These are phyloP conservation scores for Neoniphon sammara DNA, from an alignment of 2,797 vertebrate species.

Conservation along the genomic window DNA sequence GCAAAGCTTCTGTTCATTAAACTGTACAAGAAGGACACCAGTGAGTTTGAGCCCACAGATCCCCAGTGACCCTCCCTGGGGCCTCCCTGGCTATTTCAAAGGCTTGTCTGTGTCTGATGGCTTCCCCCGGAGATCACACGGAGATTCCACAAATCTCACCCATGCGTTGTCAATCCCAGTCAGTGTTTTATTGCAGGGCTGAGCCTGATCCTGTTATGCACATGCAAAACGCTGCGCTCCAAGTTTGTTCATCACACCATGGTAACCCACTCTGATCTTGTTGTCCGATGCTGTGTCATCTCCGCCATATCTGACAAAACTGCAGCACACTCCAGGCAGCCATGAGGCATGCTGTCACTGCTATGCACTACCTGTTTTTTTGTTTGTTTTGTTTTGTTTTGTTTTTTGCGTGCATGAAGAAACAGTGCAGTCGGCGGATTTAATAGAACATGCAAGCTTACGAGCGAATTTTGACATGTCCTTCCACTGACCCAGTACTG, in stretches of 20 bases:
- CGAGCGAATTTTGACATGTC: constrained; percentile 33
- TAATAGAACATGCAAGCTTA: constrained; percentile 12
- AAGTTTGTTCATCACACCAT: constrained; percentile 45
- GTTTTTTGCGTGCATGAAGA: constrained; percentile 18
- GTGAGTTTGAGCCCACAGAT: constrained; percentile 39
- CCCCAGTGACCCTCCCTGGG: constrained; percentile 42
- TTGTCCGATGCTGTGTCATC: constrained; percentile 32
- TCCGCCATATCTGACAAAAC: constrained; percentile 26
- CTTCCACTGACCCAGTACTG: constrained; percentile 43
- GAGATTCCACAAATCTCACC: constrained; percentile 78
- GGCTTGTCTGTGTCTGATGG: constrained; percentile 45
- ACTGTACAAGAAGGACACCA: constrained; percentile 3
- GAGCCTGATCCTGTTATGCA: constrained; percentile 37
- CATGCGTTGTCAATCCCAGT: constrained; percentile 47
- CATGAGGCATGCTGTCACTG: constrained; percentile 2
- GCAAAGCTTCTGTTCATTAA: constrained; percentile 6
- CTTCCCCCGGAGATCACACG: constrained; percentile 67
- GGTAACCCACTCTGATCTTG: constrained; percentile 38
- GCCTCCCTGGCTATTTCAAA: constrained; percentile 53
- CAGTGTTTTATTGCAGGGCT: constrained; percentile 41
- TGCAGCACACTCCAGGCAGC: constrained; percentile 28
- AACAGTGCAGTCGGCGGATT: constrained; percentile 4
- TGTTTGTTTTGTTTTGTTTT: too few species aligned
- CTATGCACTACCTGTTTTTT: not conserved
- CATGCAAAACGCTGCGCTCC: constrained; percentile 28